Conservation (phyloP, 2,888 invertebrate genomes). For the Plagiodera versicolora region DNA sequence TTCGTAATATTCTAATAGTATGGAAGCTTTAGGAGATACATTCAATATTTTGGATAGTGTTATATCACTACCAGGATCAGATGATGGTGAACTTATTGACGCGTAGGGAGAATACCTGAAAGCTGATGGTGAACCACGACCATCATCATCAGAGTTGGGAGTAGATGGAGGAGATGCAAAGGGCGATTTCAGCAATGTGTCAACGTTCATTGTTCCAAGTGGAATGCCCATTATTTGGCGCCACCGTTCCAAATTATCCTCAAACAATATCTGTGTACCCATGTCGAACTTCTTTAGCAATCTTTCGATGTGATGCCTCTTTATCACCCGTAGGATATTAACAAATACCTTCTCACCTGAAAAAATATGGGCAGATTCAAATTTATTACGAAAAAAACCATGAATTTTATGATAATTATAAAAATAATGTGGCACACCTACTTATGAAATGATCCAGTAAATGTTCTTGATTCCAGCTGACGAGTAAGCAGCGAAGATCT, state of each 20-base stretch:
- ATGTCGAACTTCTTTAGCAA: constrained; percentile 28
- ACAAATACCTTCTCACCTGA: constrained; percentile 6
- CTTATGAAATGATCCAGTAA: constrained; percentile 11
- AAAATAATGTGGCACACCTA: constrained; percentile 1
- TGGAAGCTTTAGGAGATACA: constrained; percentile 21
- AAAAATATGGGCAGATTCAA: constrained; percentile 2
- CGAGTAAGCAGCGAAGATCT: background rate
- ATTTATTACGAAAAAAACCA: background rate
- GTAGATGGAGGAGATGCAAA: background rate
- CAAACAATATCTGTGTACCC: constrained; percentile 31
- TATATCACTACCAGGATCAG: background rate
- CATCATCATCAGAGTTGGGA: background rate
- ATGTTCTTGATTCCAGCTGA: constrained; percentile 6
- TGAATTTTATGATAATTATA: background rate
- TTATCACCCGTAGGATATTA: constrained; percentile 20
- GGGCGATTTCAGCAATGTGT: background rate
- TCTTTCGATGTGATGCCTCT: constrained; percentile 29
- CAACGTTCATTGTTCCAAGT: background rate
- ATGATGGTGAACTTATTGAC: constrained; percentile 1
- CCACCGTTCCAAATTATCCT: constrained; percentile 33
- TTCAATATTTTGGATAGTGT: constrained; percentile 21
- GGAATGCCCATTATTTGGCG: constrained; percentile 24
- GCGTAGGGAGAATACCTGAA: background rate
- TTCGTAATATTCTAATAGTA: constrained; percentile 26
- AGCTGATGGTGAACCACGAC: too few relatives aligned